Evolutionary conservation across 1,140 invertebrate genomes (phyloP).

Genomic region (Panulirus ornatus): DNA sequence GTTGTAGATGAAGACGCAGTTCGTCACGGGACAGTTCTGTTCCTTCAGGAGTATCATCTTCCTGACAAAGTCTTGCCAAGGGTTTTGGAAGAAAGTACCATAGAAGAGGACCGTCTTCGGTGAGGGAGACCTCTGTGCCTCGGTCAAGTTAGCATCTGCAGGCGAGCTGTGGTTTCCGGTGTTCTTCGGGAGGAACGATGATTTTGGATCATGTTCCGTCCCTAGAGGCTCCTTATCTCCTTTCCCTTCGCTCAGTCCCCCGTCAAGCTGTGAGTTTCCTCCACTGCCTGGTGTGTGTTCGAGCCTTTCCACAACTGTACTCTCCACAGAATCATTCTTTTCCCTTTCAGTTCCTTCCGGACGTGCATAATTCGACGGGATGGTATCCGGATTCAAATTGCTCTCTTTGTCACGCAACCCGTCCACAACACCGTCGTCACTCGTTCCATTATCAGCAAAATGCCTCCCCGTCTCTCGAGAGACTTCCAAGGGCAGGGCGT

Average conservation of each 20-base stretch:
- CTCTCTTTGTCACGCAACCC: neutral
- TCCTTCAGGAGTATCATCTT: neutral
- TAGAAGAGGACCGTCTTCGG: constrained; percentile 32
- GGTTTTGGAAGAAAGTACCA: constrained; percentile 4
- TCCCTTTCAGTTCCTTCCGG: neutral
- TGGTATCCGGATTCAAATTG: neutral
- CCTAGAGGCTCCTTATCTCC: too few species aligned
- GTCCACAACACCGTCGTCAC: neutral
- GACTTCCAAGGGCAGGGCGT: too few species aligned
- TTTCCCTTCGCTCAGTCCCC: too few species aligned
- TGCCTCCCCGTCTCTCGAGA: neutral
- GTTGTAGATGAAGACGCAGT: constrained; percentile 31
- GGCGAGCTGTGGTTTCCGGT: too few species aligned
- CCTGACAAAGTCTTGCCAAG: constrained; percentile 17
- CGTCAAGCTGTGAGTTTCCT: neutral
- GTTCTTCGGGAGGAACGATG: too few species aligned
- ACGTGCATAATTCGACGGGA: neutral
- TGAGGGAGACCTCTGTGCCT: neutral
- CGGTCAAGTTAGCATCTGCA: neutral
- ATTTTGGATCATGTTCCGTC: too few species aligned
- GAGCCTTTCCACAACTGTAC: too few species aligned
- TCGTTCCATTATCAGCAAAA: neutral
- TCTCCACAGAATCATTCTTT: neutral
- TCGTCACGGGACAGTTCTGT: constrained; percentile 21
- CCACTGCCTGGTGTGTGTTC: too few species aligned